phyloP scores from a whole-genome alignment of 2,888 invertebrate species.

The Sphaerophoria rueppellii region DNA sequence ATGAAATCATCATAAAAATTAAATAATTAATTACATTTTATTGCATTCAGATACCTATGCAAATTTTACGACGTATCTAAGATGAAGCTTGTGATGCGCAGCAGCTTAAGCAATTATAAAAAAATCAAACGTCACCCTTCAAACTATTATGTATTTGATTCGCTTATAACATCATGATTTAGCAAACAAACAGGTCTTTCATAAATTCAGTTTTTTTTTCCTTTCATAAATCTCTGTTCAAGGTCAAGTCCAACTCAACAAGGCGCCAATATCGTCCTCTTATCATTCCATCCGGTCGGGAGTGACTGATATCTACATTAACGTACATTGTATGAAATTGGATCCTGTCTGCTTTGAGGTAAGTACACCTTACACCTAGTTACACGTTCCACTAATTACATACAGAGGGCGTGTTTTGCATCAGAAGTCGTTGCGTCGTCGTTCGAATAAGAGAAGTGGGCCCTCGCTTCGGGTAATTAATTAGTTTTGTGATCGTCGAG shows the following conservation, averaged over 20 bases:
- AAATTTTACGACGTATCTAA: background rate
- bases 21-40: conserved; percentile 17
- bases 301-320: background rate
- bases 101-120: background rate
- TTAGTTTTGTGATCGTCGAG: conserved; percentile 17
- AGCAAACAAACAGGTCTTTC: conserved; percentile 21
- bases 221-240: conserved; percentile 26
- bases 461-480: conserved; percentile 29
- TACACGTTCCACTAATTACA: conserved; percentile 46
- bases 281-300: conserved; percentile 25
- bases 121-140: background rate
- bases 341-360: conserved; percentile 4
- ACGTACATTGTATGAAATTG: conserved; percentile 4
- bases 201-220: background rate
- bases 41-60: conserved; percentile 8
- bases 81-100: conserved; percentile 9
- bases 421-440: conserved; percentile 7
- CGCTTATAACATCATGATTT: background rate
- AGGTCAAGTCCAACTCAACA: conserved; percentile 31
- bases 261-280: background rate
- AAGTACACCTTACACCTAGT: conserved; percentile 31
- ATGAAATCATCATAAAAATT: background rate
- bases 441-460: background rate
- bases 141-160: conserved; percentile 2
- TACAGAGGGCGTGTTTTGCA: conserved; percentile 37